phyloP scores from a whole-genome alignment of 2,113 vertebrate genomes.

The Clinocottus analis region DNA sequence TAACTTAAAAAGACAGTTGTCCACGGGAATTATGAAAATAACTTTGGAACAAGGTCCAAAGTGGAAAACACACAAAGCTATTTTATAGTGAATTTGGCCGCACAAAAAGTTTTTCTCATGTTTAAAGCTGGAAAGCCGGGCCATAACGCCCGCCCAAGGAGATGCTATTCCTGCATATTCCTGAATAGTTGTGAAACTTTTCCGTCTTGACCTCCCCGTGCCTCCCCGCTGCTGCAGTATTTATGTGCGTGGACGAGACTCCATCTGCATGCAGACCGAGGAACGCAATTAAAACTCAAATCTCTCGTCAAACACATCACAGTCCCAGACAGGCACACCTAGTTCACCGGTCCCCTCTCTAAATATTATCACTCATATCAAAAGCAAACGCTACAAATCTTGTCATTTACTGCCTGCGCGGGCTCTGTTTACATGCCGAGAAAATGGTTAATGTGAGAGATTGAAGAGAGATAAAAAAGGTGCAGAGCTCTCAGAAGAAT shows the following conservation, averaged over 20 bases:
- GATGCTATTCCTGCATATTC: no score
- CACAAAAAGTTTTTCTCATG: background rate
- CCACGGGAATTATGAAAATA: background rate
- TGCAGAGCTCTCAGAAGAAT: constrained; percentile 22
- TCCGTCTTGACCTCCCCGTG: constrained; percentile 21
- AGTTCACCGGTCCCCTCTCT: constrained; percentile 62
- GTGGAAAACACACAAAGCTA: background rate
- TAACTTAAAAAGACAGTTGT: constrained; percentile 10
- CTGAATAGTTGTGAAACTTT: constrained; percentile 38
- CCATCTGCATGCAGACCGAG: constrained; percentile 73
- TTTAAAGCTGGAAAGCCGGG: background rate
- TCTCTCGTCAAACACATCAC: constrained; percentile 81
- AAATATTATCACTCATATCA: constrained; percentile 85
- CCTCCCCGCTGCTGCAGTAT: constrained; percentile 21
- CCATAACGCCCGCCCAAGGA: background rate
- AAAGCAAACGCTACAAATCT: constrained; percentile 82
- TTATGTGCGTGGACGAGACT: constrained; percentile 29
- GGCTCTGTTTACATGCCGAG: constrained; percentile 62
- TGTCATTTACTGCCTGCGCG: constrained; percentile 58
- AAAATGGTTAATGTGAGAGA: constrained; percentile 37
- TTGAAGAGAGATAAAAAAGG: constrained; percentile 39
- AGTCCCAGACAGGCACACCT: constrained; percentile 67
- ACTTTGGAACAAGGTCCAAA: background rate
- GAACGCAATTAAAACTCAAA: constrained; percentile 81
- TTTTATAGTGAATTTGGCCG: background rate